phyloP scores from a whole-genome alignment of 2,797 vertebrate species.

The Sebastes oblongus region DNA sequence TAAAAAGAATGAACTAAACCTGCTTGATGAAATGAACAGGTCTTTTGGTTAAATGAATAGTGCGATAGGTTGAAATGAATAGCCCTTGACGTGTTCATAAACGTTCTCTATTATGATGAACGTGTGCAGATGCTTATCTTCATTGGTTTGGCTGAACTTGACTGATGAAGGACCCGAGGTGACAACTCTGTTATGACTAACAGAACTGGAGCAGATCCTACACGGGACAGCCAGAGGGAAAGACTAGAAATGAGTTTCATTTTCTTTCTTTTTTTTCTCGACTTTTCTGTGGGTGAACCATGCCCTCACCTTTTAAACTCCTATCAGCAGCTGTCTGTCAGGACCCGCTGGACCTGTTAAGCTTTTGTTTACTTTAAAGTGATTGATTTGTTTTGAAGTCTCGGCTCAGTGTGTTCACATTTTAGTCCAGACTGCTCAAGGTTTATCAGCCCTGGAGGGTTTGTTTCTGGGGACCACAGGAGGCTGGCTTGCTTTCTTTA shows the following conservation, averaged over 20 bases:
- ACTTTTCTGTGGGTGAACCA: constrained; percentile 14
- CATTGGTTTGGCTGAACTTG: constrained; percentile 34
- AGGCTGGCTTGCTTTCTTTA: not conserved
- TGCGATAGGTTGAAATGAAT: not conserved
- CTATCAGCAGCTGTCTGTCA: constrained; percentile 18
- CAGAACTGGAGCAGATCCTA: constrained; percentile 2
- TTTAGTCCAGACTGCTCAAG: not conserved
- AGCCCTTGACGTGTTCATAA: constrained; percentile 28
- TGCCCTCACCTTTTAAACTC: constrained; percentile 13
- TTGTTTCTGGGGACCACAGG: not conserved
- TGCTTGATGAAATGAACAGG: not conserved
- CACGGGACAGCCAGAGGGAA: constrained; percentile 23
- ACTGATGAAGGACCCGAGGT: constrained; percentile 44
- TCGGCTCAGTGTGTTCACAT: not conserved
- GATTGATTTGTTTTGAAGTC: constrained; percentile 53
- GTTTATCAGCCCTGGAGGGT: constrained; percentile 26
- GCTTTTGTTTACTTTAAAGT: constrained; percentile 37
- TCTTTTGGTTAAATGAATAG: not conserved
- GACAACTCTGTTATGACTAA: constrained; percentile 55
- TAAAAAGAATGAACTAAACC: not conserved
- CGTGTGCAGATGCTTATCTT: constrained; percentile 53
- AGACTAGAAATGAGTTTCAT: not conserved
- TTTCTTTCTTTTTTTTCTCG: not conserved
- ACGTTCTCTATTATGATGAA: constrained; percentile 16
- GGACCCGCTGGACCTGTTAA: constrained; percentile 16